These are phyloP conservation scores for Cephalotes varians DNA, from an alignment of 2,888 invertebrate genomes.

Conservation along the genomic window DNA sequence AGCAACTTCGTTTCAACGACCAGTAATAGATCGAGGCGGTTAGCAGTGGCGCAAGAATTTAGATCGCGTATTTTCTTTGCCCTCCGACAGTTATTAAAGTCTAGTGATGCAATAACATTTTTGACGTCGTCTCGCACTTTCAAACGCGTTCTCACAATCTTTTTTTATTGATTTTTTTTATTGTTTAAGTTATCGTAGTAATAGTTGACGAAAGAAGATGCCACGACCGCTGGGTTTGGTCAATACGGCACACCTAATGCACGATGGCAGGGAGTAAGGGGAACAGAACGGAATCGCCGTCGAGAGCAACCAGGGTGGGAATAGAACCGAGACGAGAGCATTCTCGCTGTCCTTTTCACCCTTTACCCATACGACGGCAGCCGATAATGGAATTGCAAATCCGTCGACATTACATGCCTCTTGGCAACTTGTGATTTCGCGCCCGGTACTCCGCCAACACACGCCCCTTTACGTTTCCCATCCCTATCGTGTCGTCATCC, in stretches of 20 bases:
- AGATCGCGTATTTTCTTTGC: conserved; percentile 42
- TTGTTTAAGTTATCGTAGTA: not conserved
- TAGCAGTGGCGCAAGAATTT: conserved; percentile 9
- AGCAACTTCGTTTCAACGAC: not conserved
- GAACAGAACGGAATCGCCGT: not conserved
- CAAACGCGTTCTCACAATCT: not conserved
- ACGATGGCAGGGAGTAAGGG: conserved; percentile 15
- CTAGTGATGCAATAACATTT: conserved; percentile 21
- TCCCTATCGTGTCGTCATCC: conserved; percentile 32
- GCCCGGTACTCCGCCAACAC: conserved; percentile 73
- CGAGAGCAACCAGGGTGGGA: not conserved
- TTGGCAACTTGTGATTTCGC: conserved; percentile 84
- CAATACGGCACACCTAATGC: conserved; percentile 22
- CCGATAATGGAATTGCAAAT: conserved; percentile 84
- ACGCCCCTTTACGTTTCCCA: conserved; percentile 61
- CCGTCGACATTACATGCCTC: conserved; percentile 84
- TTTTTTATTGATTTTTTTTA: conserved; percentile 1
- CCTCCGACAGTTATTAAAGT: conserved; percentile 1
- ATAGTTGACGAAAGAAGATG: not conserved
- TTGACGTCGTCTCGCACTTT: not conserved
- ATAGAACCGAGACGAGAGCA: conserved; percentile 38
- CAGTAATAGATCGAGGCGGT: not conserved
- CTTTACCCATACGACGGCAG: conserved; percentile 75
- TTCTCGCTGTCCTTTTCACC: conserved; percentile 71
- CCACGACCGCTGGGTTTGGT: not conserved